Conservation (phyloP, 1,140 invertebrate genomes). For the Bombus breviceps region DNA sequence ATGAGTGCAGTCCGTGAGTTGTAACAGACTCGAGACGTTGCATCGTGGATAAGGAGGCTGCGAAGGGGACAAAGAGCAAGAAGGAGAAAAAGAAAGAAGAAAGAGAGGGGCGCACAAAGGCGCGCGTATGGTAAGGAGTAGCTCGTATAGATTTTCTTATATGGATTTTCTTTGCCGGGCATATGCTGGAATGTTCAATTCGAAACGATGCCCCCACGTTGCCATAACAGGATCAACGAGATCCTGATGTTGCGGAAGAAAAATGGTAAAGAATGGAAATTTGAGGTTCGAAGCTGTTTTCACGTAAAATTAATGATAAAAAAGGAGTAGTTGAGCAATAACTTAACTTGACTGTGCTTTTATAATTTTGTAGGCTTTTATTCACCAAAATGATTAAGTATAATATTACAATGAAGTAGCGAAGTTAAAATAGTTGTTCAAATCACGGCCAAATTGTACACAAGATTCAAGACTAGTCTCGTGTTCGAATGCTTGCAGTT, state of each 20-base stretch:
- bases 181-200: neutral
- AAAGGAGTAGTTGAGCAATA: too few species aligned
- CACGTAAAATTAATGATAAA: too few species aligned
- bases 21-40: conserved; percentile 63
- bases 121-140: conserved; percentile 31
- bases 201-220: neutral
- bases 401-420: too few species aligned
- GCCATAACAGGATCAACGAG: neutral
- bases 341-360: too few species aligned
- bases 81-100: conserved; percentile 39
- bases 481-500: too few species aligned
- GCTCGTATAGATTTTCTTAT: conserved; percentile 39
- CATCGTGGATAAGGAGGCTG: conserved; percentile 33
- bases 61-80: neutral
- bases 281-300: too few species aligned
- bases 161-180: conserved; percentile 41
- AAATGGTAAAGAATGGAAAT: neutral
- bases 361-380: too few species aligned
- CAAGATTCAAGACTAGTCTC: too few species aligned
- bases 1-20: conserved; percentile 73
- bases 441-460: too few species aligned
- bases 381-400: too few species aligned
- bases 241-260: neutral
- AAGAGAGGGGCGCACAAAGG: conserved; percentile 29
- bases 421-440: too few species aligned